Evolutionary conservation across 1,140 invertebrate species (phyloP), one percentile per base, ranked within the genome.

Genomic region (Brachionus asplanchnoidis): DNA sequence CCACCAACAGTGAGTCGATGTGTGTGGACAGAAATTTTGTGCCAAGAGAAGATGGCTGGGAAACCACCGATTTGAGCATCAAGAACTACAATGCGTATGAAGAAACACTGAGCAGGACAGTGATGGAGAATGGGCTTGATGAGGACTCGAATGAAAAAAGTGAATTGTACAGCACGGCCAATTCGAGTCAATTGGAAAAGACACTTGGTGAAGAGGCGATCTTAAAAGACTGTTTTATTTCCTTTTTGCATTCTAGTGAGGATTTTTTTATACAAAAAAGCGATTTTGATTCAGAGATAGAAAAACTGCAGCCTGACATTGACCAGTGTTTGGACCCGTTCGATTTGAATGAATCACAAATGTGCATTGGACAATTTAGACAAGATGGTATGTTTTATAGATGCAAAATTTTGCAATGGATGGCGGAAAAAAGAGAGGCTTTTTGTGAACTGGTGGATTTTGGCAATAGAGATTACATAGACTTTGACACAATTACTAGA

Each of bases 251-350:
- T 36, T 82, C 79, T 0, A 46, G 26, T 26, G 23, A 12, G 2
- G 79, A 82, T 68, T 82, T 82, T 17, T 82, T 65, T 68, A 46
- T 82, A 23, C 79, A 82, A 65, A 56, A 82, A 17, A 17, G 14
- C 36, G 26, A 65, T 66, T 82, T 82, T 44, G 79, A 82, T 23
- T 7, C 32, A 68, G 36, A 60, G 14, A 82, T 82, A 20, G 26
- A 65, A 60, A 82, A 65, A 46, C 23, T 82, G 3, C 53, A 82
- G 26, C 79, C 79, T 6, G 9, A 44, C 7, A 82, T 82, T 6
- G 79, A 82, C 12, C 9, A 60, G 1, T 82, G 79, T 46, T 68
- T 82, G 26, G 79, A 82, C 14, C 23, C 23, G 14, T 82, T 65
- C 42, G 28, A 82, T 26, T 20, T 60, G 40, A 20, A 12, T 9